These are phyloP conservation scores for Xerus rutilus DNA, from an alignment of 2,797 vertebrate species.

Conservation along the genomic window DNA sequence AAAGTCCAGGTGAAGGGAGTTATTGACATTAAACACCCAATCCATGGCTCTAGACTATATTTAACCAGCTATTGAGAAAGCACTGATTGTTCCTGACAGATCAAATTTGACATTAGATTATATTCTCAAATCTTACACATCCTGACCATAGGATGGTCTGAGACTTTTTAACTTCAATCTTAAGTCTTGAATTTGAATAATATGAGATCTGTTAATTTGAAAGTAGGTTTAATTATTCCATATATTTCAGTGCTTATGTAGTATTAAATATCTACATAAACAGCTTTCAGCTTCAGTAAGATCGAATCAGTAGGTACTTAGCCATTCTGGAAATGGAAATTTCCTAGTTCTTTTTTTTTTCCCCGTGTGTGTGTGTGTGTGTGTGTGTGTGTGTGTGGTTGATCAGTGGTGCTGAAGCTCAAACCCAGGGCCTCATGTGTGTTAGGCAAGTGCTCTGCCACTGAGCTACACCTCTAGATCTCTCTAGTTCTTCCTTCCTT, in stretches of 20 bases:
- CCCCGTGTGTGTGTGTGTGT: not conserved
- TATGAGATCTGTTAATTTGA: slow-evolving; percentile 43
- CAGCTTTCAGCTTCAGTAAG: not conserved
- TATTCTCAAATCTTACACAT: not conserved
- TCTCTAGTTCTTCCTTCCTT: not conserved
- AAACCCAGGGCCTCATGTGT: not conserved
- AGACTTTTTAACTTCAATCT: slow-evolving; percentile 8
- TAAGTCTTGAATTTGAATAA: slow-evolving; percentile 59
- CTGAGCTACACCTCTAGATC: not conserved
- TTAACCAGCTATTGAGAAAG: not conserved
- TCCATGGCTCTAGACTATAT: not conserved
- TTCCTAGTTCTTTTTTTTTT: not conserved
- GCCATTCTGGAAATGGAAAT: slow-evolving; percentile 4
- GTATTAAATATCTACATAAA: slow-evolving; percentile 36
- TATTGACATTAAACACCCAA: not conserved
- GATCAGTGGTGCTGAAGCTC: not conserved
- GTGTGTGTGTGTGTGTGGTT: not conserved
- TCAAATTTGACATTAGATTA: not conserved
- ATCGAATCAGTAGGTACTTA: not conserved
- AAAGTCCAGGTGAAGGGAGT: slow-evolving; percentile 25
- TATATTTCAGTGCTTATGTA: not conserved
- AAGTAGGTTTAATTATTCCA: slow-evolving; percentile 29
- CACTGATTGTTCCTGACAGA: not conserved
- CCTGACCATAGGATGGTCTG: not conserved
- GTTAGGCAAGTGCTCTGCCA: not conserved